phyloP scores from a whole-genome alignment of 2,113 vertebrate species.

The Choloepus hoffmanni region DNA sequence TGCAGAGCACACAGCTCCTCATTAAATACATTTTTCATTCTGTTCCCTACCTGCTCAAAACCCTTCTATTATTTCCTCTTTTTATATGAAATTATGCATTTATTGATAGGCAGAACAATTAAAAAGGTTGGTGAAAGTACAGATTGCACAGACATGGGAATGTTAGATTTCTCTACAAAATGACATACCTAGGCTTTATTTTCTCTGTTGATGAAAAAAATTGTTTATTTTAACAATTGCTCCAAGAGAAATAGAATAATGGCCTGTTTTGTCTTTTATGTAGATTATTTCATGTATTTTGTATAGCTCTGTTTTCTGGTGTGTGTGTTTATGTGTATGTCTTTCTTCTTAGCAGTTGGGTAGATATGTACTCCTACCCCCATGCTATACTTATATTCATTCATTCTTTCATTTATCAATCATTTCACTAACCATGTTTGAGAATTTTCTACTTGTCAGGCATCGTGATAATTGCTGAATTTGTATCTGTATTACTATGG shows the following conservation, averaged over 20 bases:
- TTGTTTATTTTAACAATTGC: background rate
- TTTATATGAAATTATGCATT: background rate
- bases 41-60: background rate
- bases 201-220: slow-evolving; percentile 24
- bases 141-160: background rate
- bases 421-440: background rate
- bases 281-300: background rate
- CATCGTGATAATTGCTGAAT: background rate
- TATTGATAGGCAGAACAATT: background rate
- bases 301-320: background rate
- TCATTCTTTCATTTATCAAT: background rate
- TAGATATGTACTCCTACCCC: background rate
- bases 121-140: background rate
- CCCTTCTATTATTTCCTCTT: background rate
- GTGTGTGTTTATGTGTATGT: fast-evolving
- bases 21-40: slow-evolving; percentile 29
- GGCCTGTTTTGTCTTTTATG: background rate
- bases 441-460: background rate
- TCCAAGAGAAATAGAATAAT: background rate
- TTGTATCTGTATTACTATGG: background rate
- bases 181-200: background rate
- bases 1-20: background rate
- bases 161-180: background rate
- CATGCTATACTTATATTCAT: background rate
- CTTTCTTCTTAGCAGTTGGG: background rate